Evolutionary conservation across 2,797 vertebrate genomes (phyloP), one percentile per base, ranked within the genome.

Genomic region (Melanotaenia maccullochi): DNA sequence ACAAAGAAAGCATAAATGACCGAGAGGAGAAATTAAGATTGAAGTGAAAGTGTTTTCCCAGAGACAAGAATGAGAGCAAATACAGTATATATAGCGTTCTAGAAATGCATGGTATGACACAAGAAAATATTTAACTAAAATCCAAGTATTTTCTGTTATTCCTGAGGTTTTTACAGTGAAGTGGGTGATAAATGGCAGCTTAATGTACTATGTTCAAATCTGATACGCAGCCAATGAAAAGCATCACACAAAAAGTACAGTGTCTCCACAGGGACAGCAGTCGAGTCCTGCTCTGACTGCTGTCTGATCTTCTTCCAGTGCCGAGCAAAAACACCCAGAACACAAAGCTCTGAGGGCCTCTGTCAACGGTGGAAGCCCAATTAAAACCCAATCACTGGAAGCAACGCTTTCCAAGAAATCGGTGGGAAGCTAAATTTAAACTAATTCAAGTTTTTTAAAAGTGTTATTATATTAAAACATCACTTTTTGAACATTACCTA

Each of bases 341-440:
- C 83, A 91, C 79, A 90, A 90, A 87, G 86, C 67, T 86, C 70
- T 85, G 60, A 81, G 71, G 76, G 60, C 79, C 76, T 79, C 90
- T 91, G 86, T 91, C 82, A 65, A 86, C 49, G 20, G 64, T 71
- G 60, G 68, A 80, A 67, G 66, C 70, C 90, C 86, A 93, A 90
- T 93, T 91, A 93, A 90, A 87, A 85, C 65, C 2, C 51, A 89
- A 81, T 76, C 65, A 70, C 44, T 65, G 82, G 66, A 89, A 78
- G 81, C 73, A 81, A 83, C 74, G 71, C 65, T 69, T 81, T 83
- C 69, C 73, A 70, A 30, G 75, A 87, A 89, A 83, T 75, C 56
- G 68, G 35, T 58, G 16, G 16, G 28, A 79, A 70, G 44, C 67
- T 30, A 30, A 71, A 69, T 33, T 8, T 40, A 60, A 79, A 68